These are phyloP conservation scores for Heteronetta atricapilla DNA, from an alignment of 2,113 vertebrate species.

Conservation along the genomic window DNA sequence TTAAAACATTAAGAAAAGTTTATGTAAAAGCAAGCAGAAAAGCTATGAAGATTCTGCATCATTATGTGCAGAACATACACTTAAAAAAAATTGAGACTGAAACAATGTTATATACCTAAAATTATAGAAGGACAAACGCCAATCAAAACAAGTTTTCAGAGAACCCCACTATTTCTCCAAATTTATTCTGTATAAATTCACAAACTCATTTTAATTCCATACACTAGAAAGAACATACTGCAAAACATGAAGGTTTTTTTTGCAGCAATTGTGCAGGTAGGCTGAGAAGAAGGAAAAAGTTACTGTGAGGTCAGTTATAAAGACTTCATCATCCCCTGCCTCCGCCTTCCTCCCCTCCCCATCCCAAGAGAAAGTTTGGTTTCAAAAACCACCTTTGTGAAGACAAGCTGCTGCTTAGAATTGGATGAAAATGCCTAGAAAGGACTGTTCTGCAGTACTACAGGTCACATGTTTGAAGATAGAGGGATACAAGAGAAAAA, in stretches of 20 bases:
- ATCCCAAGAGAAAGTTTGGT: not conserved
- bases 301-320: not conserved
- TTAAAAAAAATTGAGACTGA: not conserved
- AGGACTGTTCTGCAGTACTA: not conserved
- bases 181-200: slow-evolving; percentile 9
- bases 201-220: not conserved
- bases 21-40: not conserved
- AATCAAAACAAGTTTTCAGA: not conserved
- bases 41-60: not conserved
- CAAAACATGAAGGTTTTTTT: not conserved
- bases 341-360: accelerated
- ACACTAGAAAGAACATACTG: not conserved
- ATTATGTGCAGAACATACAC: not conserved
- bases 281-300: not conserved
- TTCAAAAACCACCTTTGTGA: not conserved
- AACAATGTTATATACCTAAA: not conserved
- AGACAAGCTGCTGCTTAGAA: not conserved
- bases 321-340: not conserved
- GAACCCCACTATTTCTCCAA: not conserved
- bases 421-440: not conserved
- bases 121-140: not conserved
- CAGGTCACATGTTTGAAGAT: not conserved
- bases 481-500: not conserved
- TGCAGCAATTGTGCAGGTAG: not conserved
- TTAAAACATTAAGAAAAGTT: not conserved